Evolutionary conservation across 2,113 vertebrate genomes (phyloP).

Genomic region (Chlorodrepanis virens): DNA sequence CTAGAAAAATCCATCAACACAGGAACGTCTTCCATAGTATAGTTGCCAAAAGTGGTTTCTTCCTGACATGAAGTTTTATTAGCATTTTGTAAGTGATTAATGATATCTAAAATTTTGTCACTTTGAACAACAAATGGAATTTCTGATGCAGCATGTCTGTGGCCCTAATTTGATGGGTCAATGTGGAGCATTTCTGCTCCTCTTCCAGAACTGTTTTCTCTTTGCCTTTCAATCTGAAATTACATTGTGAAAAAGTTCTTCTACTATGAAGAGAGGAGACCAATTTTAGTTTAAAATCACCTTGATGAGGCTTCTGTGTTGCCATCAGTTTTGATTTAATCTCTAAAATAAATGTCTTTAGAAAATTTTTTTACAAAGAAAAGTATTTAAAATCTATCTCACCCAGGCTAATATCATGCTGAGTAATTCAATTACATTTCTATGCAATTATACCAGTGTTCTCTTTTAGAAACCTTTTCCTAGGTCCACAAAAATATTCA

Average conservation of each 20-base stretch:
- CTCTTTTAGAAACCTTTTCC: neutral
- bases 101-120: neutral
- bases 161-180: neutral
- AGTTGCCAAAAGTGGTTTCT: neutral
- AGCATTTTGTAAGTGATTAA: neutral
- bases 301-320: neutral
- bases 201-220: neutral
- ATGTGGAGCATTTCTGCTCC: neutral
- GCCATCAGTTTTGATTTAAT: neutral
- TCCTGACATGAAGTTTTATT: neutral
- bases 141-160: neutral
- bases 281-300: neutral
- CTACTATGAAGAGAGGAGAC: neutral
- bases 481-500: neutral
- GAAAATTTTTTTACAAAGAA: neutral
- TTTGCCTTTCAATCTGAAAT: neutral
- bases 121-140: neutral
- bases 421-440: neutral
- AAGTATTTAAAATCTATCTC: neutral
- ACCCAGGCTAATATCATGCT: neutral
- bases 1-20: neutral
- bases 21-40: neutral
- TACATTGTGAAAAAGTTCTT: neutral
- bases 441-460: neutral
- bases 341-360: neutral